Evolutionary conservation across 2,113 vertebrate species (phyloP), one percentile per base, ranked within the genome.

Genomic region (Toxotes chatareus): DNA sequence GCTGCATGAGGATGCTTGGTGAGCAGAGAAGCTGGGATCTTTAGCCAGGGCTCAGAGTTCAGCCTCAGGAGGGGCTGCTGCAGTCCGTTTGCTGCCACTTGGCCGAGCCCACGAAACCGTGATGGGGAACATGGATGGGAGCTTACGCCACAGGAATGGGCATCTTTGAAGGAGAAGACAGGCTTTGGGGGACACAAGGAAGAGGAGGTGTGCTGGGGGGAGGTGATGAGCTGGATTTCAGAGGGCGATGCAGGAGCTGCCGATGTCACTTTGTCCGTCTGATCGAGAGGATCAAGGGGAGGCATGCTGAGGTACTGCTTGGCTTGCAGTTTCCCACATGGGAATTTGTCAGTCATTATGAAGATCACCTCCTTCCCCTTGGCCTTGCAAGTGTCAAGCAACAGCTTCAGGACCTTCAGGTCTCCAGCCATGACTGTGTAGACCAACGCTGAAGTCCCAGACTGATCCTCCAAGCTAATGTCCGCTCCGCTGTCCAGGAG

Each of bases 311-410:
- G 90, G 86, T 96, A 96, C 88, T 97, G 97, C 61, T 93, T 95
- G 0, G 95, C 95, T 1, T 88, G 94, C 64, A 95, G 93, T 60
- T 88, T 94, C 40, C 96, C 96, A 0, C 93, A 94, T 0, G 92
- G 90, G 0, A 95, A 94, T 63, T 91, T 96, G 32, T 96, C 96
- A 0, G 92, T 96, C 0, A 96, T 96, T 68, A 99, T 98, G 86
- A 99, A 98, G 85, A 99, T 99, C 44, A 99, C 97, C 63, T 99
- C 97, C 70, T 99, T 99, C 1, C 98, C 97, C 5, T 83, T 96
- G 0, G 93, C 96, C 82, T 95, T 97, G 92, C 97, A 99, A n/a
- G 96, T 95, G 60, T 95, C 95, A 0, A 99, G 95, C 27, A 99
- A 82, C 73, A 99, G 71, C 67, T 95, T 94, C 49, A 99, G 91